Evolutionary conservation across 1,140 invertebrate genomes (phyloP).

Genomic region (Delia radicum): DNA sequence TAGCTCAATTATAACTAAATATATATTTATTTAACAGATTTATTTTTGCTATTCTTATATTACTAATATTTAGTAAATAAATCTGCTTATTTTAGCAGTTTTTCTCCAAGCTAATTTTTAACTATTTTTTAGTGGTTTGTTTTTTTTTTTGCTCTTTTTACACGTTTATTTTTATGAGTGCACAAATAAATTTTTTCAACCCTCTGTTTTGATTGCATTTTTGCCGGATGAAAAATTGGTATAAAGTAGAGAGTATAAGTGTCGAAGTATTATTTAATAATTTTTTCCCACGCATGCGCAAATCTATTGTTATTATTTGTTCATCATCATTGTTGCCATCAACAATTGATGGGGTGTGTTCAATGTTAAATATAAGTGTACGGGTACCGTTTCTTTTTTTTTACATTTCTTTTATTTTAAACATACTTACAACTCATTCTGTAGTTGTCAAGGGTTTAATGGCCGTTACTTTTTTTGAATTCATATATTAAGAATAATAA

Average conservation of each 20-base stretch:
- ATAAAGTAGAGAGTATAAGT: background rate
- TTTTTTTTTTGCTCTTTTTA: too few species aligned
- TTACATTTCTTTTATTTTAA: background rate
- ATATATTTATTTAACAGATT: too few species aligned
- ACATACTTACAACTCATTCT: background rate
- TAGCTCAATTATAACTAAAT: too few species aligned
- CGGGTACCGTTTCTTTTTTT: background rate
- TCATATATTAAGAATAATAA: background rate
- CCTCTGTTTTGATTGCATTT: slow-evolving; percentile 13
- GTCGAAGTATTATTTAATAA: background rate
- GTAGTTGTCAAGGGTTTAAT: background rate
- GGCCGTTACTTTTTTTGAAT: slow-evolving; percentile 4
- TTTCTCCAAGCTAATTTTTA: too few species aligned
- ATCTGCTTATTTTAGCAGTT: too few species aligned
- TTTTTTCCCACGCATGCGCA: slow-evolving; percentile 38
- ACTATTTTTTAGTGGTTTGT: too few species aligned
- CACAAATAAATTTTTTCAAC: slow-evolving; percentile 2
- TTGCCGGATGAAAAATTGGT: background rate
- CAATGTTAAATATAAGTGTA: background rate
- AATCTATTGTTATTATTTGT: slow-evolving; percentile 40
- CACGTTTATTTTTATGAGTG: background rate
- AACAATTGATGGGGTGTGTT: slow-evolving; percentile 18
- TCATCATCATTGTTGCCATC: slow-evolving; percentile 6
- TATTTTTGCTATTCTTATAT: too few species aligned
- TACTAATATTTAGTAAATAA: too few species aligned